These are phyloP conservation scores for Porites cylindrica DNA, from an alignment of 92 coral and sea anemone species.

Conservation along the genomic window DNA sequence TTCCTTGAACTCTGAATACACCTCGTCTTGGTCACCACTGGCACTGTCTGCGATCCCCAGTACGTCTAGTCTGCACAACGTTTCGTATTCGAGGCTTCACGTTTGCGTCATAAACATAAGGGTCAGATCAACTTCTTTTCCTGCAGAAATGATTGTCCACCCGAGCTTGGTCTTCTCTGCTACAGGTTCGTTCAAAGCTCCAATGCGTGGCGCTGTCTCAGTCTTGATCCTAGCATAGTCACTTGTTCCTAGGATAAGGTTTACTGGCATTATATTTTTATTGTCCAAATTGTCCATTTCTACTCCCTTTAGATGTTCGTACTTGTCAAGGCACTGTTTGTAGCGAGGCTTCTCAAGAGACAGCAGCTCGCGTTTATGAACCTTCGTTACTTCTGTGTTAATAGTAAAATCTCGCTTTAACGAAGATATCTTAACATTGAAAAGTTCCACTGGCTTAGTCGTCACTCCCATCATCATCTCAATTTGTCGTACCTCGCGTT, in stretches of 20 bases:
- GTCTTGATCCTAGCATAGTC: constrained; percentile 28
- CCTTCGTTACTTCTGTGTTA: constrained; percentile 58
- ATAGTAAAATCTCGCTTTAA: constrained; percentile 52
- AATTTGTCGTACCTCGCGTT: constrained; percentile 30
- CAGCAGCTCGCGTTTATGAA: constrained; percentile 39
- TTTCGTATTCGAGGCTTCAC: no score
- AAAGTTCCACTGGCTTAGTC: no score
- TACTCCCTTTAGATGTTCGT: constrained; percentile 12
- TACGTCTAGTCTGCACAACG: constrained; percentile 24
- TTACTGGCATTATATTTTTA: constrained; percentile 66
- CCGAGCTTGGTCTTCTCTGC: constrained; percentile 29
- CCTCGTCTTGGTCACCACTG: constrained; percentile 30
- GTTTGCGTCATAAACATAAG: constrained; percentile 29
- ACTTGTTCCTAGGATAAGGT: constrained; percentile 43
- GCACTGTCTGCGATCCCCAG: constrained; percentile 22
- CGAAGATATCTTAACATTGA: neutral
- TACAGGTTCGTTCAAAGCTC: constrained; percentile 15
- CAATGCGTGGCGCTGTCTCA: neutral
- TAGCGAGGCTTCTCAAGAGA: neutral
- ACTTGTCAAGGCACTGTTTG: constrained; percentile 34
- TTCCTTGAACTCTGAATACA: constrained; percentile 31
- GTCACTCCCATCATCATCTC: no score
- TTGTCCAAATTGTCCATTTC: constrained; percentile 53
- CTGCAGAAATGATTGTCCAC: constrained; percentile 20
- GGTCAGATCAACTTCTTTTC: constrained; percentile 14